phyloP scores from a whole-genome alignment of 2,797 vertebrate genomes.

The Helarctos malayanus region DNA sequence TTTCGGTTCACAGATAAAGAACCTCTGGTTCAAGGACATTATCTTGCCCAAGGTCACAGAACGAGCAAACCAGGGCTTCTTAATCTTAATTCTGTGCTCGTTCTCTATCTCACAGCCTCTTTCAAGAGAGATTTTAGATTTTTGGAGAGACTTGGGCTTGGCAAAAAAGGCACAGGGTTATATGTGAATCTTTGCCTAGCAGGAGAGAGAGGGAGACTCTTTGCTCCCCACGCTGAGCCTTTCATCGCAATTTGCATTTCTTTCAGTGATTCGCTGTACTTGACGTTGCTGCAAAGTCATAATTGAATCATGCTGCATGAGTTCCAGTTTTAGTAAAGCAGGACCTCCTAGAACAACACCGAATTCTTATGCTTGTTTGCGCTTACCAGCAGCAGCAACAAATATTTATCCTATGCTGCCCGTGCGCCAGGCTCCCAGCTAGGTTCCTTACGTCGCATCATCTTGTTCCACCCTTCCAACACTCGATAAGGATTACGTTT shows the following conservation, averaged over 20 bases:
- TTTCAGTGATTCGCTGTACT: background rate
- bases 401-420: background rate
- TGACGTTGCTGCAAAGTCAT: background rate
- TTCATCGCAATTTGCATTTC: background rate
- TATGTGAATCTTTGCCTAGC: background rate
- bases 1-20: slow-evolving; percentile 20
- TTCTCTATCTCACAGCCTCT: background rate
- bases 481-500: background rate
- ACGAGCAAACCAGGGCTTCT: background rate
- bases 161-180: background rate
- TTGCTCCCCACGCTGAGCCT: background rate
- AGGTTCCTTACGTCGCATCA: too few species aligned
- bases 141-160: slow-evolving; percentile 1
- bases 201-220: background rate
- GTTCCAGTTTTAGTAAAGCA: slow-evolving; percentile 28
- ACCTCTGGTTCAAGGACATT: slow-evolving; percentile 25
- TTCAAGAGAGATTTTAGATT: background rate
- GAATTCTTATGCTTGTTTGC: background rate
- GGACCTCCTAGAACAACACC: background rate
- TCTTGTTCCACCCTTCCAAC: background rate
- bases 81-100: slow-evolving; percentile 45
- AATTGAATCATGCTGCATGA: background rate
- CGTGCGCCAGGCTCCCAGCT: background rate
- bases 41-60: slow-evolving; percentile 43
- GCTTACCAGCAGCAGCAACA: background rate